Evolutionary conservation across 2,888 invertebrate genomes (phyloP), one percentile per base, ranked within the genome.

Genomic region (Stictocephala bisonia): DNA sequence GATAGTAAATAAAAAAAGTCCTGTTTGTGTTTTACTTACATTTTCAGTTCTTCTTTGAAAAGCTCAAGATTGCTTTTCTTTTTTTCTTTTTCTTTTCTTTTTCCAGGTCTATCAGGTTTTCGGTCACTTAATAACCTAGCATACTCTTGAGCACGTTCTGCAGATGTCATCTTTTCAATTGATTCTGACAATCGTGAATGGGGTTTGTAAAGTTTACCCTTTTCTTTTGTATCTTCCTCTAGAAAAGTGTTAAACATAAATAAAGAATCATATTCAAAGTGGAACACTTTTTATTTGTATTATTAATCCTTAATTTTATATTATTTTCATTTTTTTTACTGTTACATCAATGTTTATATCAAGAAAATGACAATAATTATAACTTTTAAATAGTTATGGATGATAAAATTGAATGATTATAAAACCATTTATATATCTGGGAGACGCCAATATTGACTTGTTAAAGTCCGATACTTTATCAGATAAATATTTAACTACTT

Each of bases 41-140:
- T 92, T 87, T 96, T 92, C 50, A 99, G 84, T 85, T 99, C 99
- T 83, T 99, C 99, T 84, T 99, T 99, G 82, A 99, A 99, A 15
- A 96, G 86, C 84, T 99, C 99, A 76, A 99, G 86, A 84, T 99
- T 99, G 82, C 96, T 97, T 82, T 98, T 98, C 84, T 96, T 96
- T 83, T 96, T 97, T 78, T 93, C 93, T 89, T 90, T 81, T 90
- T 93, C 81, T 94, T 94, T 82, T 90, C 86, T 76, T 84, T 90
- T 6, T 86, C 87, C 22, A 87, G 83, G 80, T 0, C 84, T 78
- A 58, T 91, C 91, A 40, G 90, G 87, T 82, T 91, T 90, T n/a
- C 87, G 85, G 78, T 91, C 91, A 48, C 86, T 86, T 53, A 90
- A 83, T 73, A 89, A 85, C 83, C 87, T 89, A 0, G 90, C 90